phyloP scores from a whole-genome alignment of 2,113 vertebrate genomes.

The Ictalurus furcatus region DNA sequence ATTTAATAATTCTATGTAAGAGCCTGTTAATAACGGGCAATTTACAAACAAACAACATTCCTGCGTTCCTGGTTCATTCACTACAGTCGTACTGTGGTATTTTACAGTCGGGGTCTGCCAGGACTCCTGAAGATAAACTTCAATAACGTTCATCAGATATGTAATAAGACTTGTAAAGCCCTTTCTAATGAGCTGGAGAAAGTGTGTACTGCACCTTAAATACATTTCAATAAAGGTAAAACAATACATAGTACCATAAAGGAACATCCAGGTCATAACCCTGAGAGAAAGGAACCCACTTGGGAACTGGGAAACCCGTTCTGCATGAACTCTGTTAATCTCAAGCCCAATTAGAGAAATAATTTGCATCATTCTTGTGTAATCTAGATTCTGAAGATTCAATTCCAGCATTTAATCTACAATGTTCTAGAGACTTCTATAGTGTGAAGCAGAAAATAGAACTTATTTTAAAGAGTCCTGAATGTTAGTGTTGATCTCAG shows the following conservation, averaged over 20 bases:
- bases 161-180: neutral
- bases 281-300: no score
- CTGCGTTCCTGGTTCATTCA: no score
- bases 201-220: neutral
- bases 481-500: neutral
- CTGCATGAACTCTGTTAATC: neutral
- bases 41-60: no score
- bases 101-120: no score
- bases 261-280: no score
- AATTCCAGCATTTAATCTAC: neutral
- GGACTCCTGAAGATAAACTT: no score
- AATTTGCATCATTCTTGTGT: neutral
- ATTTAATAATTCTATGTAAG: neutral
- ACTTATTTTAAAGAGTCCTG: neutral
- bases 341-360: neutral
- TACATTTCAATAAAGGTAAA: neutral
- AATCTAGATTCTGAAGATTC: neutral
- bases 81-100: no score
- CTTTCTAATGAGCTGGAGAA: neutral
- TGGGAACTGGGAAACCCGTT: no score
- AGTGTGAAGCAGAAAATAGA: neutral
- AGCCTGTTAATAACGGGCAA: neutral
- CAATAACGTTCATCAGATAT: neutral
- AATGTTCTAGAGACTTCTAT: neutral
- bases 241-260: no score